Evolutionary conservation across 2,888 invertebrate species (phyloP).

Genomic region (Caenorhabditis sp.): DNA sequence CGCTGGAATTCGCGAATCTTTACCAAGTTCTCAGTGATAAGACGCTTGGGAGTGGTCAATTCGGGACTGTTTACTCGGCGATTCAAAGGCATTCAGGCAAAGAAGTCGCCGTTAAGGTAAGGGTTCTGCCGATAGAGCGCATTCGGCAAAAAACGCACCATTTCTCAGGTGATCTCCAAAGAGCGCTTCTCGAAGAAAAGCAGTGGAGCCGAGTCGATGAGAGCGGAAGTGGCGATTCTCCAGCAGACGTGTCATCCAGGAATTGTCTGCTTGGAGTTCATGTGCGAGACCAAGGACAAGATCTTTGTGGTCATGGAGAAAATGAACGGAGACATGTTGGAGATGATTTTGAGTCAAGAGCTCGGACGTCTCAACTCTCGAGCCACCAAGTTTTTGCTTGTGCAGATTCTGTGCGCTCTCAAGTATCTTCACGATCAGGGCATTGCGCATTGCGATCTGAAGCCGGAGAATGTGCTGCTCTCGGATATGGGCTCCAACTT

Average conservation of each 20-base stretch:
- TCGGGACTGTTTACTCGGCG: conserved; percentile 98
- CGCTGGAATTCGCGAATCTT: conserved; percentile 76
- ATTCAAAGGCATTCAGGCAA: conserved; percentile 76
- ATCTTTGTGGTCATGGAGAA: conserved; percentile 99
- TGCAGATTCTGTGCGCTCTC: conserved; percentile 92
- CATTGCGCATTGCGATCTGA: conserved; percentile 84
- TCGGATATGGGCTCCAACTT: conserved; percentile 75
- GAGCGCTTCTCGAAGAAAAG: conserved; percentile 76
- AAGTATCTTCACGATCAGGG: conserved; percentile 97
- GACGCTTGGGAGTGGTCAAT: conserved; percentile 97
- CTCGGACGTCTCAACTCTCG: conserved; percentile 92
- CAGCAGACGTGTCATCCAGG: conserved; percentile 80
- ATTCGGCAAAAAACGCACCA: neutral
- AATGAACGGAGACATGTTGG: conserved; percentile 97
- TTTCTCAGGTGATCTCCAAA: conserved; percentile 75
- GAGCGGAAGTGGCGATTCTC: conserved; percentile 74
- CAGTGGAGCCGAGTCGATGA: conserved; percentile 74
- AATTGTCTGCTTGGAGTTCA: conserved; percentile 90
- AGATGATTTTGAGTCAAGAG: conserved; percentile 77
- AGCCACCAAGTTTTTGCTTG: conserved; percentile 81
- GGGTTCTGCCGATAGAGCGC: neutral
- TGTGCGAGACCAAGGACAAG: conserved; percentile 97
- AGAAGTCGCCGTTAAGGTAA: conserved; percentile 78
- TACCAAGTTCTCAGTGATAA: conserved; percentile 87
- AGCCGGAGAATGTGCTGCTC: conserved; percentile 79